Evolutionary conservation across 2,113 vertebrate species (phyloP).

Genomic region (Sprattus sprattus): DNA sequence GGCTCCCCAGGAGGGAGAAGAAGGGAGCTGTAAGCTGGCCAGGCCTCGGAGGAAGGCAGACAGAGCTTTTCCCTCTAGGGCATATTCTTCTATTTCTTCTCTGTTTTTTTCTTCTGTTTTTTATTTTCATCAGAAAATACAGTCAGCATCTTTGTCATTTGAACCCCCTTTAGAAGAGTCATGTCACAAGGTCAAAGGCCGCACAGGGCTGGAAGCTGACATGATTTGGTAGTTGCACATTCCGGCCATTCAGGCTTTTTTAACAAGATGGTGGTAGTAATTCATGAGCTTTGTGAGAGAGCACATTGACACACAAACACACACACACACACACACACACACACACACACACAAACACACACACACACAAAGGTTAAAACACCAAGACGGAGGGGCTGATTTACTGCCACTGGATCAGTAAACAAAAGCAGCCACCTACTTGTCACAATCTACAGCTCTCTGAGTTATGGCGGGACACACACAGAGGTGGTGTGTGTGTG

Average conservation of each 20-base stretch:
- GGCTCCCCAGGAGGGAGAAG: neutral
- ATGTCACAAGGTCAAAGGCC: neutral
- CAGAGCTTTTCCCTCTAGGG: neutral
- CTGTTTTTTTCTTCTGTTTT: neutral
- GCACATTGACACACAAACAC: constrained; percentile 38
- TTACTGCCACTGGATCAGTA: constrained; percentile 53
- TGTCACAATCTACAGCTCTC: constrained; percentile 23
- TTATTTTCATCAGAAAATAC: neutral
- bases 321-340: constrained; percentile 46
- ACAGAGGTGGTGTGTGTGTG: constrained; percentile 20
- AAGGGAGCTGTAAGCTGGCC: neutral
- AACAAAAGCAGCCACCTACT: constrained; percentile 46
- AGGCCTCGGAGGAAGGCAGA: neutral
- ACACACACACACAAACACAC: constrained; percentile 58
- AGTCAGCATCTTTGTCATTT: neutral
- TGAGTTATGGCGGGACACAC: constrained; percentile 24
- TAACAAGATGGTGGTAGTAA: constrained; percentile 38
- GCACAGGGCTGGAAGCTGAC: neutral
- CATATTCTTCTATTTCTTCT: neutral
- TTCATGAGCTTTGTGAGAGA: constrained; percentile 55
- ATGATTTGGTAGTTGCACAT: neutral
- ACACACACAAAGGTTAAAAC: constrained; percentile 71
- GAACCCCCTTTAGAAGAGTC: neutral
- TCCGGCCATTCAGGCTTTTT: neutral
- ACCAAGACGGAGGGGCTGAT: constrained; percentile 60